Percentiles rank a stretch among this genome's conserved stretches.
These are phyloP conservation scores for Lycodopsis pacificus DNA, from an alignment of 2,797 vertebrate genomes.

Conservation along the genomic window DNA sequence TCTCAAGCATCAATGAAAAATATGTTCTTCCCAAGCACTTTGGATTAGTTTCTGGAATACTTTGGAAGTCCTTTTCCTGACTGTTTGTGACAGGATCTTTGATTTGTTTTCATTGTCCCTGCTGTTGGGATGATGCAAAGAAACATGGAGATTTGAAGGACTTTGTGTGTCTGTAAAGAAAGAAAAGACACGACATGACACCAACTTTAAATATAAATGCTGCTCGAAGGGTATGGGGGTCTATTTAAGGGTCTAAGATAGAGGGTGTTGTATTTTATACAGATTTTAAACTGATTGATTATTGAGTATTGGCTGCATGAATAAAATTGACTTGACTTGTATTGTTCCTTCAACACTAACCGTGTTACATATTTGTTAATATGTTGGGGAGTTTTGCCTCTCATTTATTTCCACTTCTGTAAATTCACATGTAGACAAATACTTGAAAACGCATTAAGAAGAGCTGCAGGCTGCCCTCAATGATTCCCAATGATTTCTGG, in stretches of 20 bases:
- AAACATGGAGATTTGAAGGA: neutral
- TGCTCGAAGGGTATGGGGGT: neutral
- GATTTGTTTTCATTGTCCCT: no score
- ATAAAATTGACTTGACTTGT: neutral
- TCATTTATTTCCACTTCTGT: neutral
- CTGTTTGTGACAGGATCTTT: no score
- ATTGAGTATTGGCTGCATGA: neutral
- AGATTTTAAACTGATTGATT: neutral
- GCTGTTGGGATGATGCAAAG: neutral
- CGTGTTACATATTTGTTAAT: neutral
- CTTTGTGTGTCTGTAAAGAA: neutral
- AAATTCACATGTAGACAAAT: neutral
- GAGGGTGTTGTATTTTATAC: neutral
- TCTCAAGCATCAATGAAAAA: neutral
- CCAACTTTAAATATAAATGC: neutral
- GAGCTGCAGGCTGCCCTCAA: conserved; percentile 4
- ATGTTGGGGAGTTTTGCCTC: neutral
- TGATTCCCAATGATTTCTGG: conserved; percentile 10
- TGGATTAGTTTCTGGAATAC: neutral
- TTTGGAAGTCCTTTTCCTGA: no score
- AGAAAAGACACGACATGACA: neutral
- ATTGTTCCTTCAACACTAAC: neutral
- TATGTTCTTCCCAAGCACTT: neutral
- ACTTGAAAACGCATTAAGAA: conserved; percentile 17
- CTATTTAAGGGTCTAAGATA: neutral